Evolutionary conservation across 23 tunicate species (phyloP), one percentile per base, ranked within the genome.

Genomic region (Ascidia mentula): DNA sequence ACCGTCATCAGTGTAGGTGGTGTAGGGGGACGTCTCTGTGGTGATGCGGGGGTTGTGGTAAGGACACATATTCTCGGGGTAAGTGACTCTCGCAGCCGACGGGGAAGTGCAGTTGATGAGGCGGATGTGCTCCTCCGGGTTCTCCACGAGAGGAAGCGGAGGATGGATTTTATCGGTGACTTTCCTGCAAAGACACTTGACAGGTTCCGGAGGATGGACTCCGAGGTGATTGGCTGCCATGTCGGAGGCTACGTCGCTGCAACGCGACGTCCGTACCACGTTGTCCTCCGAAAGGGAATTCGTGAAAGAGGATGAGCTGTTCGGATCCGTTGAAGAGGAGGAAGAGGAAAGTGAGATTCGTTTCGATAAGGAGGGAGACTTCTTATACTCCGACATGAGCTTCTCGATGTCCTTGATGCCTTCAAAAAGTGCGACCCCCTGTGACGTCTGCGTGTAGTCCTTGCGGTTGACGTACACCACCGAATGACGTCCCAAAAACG

Each of bases 401-500:
- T 45, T 38, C 79, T 40, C 24, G 71, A 82, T 71, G 2, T 53
- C 46, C 1, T 2, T 35, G 26, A 74, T 30, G 34, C 78, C 18
- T 4, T 79, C 82, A 0, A 22, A 34, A 31, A 79, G 36, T 17
- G 82, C 82, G 0, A 15, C 32, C 5, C 82, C 82, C 31, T 79
- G 72, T 9, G 38, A 28, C 30, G 82, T 79, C 32, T 34, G 32
- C 17, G 33, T 35, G 74, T 79, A 79, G 36, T 65, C 82, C 37
- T 36, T 60, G 13, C 20, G 33, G 74, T 74, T 79, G 38, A 79
- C 74, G 69, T 77, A 45, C 69, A 38, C 32, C 37, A 77, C 80
- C 37, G 69, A 36, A 46, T 77, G 80, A 45, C 80, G 69, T 1
- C 80, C 80, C 37, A 46, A 6, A 32, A 77, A 77, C 42, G 42